Evolutionary conservation across 2,797 vertebrate genomes (phyloP).

Genomic region (Eremophila alpestris): DNA sequence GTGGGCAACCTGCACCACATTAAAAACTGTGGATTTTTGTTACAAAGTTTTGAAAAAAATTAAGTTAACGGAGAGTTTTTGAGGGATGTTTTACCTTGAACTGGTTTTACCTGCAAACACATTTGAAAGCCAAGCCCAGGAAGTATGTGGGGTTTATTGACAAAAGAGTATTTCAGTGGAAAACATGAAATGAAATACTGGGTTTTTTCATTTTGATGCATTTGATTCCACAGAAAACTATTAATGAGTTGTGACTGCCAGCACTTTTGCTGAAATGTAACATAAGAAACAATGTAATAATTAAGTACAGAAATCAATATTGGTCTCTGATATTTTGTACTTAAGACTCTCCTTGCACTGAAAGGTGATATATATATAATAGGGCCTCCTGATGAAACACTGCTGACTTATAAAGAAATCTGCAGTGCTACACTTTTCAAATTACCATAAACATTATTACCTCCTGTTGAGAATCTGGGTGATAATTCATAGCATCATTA

Average conservation of each 20-base stretch:
- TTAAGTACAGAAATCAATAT: neutral
- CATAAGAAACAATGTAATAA: neutral
- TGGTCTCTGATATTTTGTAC: neutral
- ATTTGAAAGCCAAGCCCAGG: neutral
- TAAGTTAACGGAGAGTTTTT: neutral
- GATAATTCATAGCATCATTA: slow-evolving; percentile 46
- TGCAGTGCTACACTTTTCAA: slow-evolving; percentile 17
- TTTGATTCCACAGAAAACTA: neutral
- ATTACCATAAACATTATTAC: slow-evolving; percentile 51
- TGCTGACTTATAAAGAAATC: slow-evolving; percentile 13
- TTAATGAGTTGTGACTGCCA: neutral
- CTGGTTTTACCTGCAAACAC: neutral
- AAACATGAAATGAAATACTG: neutral
- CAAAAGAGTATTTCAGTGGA: neutral
- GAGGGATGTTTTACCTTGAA: neutral
- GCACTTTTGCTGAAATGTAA: neutral
- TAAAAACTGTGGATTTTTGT: neutral
- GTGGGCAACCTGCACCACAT: neutral
- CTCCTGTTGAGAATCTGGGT: slow-evolving; percentile 37
- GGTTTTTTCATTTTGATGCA: neutral
- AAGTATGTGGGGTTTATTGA: neutral
- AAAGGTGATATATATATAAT: neutral
- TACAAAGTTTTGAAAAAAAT: neutral
- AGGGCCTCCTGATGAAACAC: neutral
- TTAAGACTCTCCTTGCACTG: neutral